Base-by-base conservation (phyloP, 2,797 vertebrate genomes). In the Chrysocyon brachyurus region DNA sequence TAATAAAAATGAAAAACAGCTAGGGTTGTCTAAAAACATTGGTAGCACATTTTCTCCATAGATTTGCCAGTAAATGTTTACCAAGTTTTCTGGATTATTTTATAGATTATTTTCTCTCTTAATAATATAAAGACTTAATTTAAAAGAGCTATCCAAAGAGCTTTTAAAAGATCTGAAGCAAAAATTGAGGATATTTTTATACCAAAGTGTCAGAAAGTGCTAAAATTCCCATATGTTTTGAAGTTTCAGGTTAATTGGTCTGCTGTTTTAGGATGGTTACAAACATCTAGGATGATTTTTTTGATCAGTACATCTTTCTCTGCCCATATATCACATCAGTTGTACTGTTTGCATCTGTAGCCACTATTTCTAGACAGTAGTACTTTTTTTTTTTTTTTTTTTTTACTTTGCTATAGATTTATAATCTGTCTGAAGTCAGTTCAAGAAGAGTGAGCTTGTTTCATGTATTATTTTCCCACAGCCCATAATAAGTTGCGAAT, bases 401-500 rank as follows among this genome's bases (percentile, higher is more conserved):
- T 85, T 46, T 46, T 46, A 46, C 36, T 92, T 94, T 93, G 78
- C 79, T 21, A 93, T 86, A 85, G 52, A 95, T 84, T 95, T 96
- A 56, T 14, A 77, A 5, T 94, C 90, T 96, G 36, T 77, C 87
- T 40, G 21, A 95, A 94, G 56, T 79, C 52, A 82, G n/a, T 83
- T 94, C 81, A 97, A 84, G 64, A 96, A 93, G 49, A 94, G 73
- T 86, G 61, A 95, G 40, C 21, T 49, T 96, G 61, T 87, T 92
- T 72, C 77, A 85, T 79, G 49, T 96, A 66, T 85, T 96, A 78
- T 78, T 95, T 97, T 49, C 82, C 22, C 64, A 82, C 57, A 96
- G 40, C 78, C 91, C 90, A 93, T 94, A 97, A n/a, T n/a, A 97
- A 95, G 92, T 96, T 94, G n/a, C 59, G 64, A 95, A 90, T 89